Evolutionary conservation across 2,113 vertebrate species (phyloP).

Genomic region (Anser brachyrhynchus): DNA sequence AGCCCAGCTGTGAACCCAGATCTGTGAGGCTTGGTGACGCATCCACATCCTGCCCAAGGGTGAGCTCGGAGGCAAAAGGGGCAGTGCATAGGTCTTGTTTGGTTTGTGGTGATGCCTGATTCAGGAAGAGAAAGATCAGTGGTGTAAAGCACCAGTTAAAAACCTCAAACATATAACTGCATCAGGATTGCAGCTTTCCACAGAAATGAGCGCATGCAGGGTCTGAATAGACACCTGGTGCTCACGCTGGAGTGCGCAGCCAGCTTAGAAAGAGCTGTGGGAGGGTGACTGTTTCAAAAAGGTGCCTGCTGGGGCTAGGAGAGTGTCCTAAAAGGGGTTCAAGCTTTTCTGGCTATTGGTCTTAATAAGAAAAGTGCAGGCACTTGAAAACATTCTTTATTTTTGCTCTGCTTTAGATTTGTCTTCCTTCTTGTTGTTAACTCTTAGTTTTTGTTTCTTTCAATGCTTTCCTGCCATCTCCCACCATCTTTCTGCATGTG

Average conservation of each 20-base stretch:
- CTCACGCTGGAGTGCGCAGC: neutral
- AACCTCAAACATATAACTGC: neutral
- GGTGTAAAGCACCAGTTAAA: neutral
- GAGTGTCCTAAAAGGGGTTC: neutral
- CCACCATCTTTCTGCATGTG: neutral
- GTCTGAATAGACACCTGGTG: accelerated
- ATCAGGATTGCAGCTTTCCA: neutral
- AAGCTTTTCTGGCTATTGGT: neutral
- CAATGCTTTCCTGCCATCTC: neutral
- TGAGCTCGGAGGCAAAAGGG: neutral
- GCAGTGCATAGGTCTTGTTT: neutral
- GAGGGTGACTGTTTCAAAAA: neutral
- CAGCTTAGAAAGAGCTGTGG: neutral
- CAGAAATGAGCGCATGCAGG: accelerated
- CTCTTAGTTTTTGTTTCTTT: neutral
- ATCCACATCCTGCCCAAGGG: neutral
- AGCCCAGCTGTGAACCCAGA: neutral
- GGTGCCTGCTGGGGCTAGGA: accelerated
- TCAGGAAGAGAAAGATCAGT: neutral
- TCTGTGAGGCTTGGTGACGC: accelerated
- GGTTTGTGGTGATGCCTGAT: neutral
- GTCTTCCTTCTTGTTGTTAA: neutral
- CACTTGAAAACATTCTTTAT: neutral
- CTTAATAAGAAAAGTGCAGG: neutral
- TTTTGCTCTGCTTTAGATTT: neutral